Evolutionary conservation across 2,888 invertebrate genomes (phyloP).

Genomic region (Drosophila fulvimacula): DNA sequence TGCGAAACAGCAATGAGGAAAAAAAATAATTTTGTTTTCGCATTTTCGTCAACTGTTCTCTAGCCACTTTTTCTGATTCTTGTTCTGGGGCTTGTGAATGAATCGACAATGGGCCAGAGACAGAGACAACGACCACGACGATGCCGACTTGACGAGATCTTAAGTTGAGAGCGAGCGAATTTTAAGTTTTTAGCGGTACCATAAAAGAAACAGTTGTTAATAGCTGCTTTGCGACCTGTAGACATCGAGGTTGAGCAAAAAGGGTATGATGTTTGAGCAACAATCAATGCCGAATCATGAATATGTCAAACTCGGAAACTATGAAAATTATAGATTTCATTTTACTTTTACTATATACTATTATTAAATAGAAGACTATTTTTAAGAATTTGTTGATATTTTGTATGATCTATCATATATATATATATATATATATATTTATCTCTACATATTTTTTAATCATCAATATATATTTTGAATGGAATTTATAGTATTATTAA

Average conservation of each 20-base stretch:
- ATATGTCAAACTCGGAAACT: neutral
- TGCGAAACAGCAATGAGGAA: conserved; percentile 18
- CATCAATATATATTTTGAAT: too few relatives aligned
- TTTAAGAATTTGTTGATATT: too few relatives aligned
- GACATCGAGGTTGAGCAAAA: neutral
- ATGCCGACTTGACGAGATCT: conserved; percentile 31
- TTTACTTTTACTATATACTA: too few relatives aligned
- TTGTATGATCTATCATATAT: too few relatives aligned
- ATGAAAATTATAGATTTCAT: neutral
- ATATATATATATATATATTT: too few relatives aligned
- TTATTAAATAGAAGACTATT: too few relatives aligned
- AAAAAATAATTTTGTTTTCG: conserved; percentile 44
- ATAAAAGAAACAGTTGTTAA: conserved; percentile 74
- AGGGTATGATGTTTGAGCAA: neutral
- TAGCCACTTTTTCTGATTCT: conserved; percentile 1
- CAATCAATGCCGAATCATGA: neutral
- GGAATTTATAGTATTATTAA: too few relatives aligned
- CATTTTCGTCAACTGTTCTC: conserved; percentile 51
- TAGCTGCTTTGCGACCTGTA: conserved; percentile 40
- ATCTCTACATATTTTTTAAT: too few relatives aligned
- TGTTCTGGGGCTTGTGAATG: conserved; percentile 50
- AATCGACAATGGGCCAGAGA: conserved; percentile 41
- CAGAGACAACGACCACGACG: conserved; percentile 22
- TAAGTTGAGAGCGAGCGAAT: conserved; percentile 35
- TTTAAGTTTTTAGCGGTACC: conserved; percentile 62